Evolutionary conservation across 2,113 vertebrate genomes (phyloP).

Genomic region (Toxostoma redivivum): DNA sequence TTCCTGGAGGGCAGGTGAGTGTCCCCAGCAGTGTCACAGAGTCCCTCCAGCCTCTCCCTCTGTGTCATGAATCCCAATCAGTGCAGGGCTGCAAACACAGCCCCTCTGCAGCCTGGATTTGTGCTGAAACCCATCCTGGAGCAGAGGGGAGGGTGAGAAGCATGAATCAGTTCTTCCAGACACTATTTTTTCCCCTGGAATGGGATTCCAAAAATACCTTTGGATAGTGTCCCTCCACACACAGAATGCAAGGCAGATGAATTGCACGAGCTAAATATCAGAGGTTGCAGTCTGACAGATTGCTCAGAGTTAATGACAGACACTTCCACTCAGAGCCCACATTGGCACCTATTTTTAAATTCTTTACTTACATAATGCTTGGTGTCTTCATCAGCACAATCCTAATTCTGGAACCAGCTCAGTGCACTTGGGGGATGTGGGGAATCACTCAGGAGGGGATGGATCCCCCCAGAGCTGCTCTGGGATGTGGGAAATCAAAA

Average conservation of each 20-base stretch:
- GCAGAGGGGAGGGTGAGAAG: neutral
- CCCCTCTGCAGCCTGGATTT: neutral
- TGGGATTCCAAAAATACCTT: neutral
- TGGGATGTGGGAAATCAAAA: too few species aligned
- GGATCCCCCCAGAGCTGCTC: neutral
- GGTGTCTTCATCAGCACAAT: neutral
- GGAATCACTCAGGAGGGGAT: neutral
- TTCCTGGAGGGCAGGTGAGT: neutral
- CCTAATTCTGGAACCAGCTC: neutral
- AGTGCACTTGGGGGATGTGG: neutral
- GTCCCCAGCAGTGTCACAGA: neutral
- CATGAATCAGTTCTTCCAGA: neutral
- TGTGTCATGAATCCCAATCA: neutral
- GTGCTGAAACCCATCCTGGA: accelerated
- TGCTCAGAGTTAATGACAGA: neutral
- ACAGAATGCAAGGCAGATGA: neutral
- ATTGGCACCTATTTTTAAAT: neutral
- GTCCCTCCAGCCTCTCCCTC: neutral
- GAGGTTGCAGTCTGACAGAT: neutral
- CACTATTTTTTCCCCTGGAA: neutral
- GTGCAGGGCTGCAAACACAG: neutral
- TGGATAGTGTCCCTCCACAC: neutral
- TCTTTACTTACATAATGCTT: conserved; percentile 19
- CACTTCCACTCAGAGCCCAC: neutral
- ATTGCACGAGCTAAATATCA: neutral